A percentile compares a stretch with the other conserved stretches of the same genome.
phyloP scores from a whole-genome alignment of 1,140 invertebrate genomes.

The Drosophila kikkawai region DNA sequence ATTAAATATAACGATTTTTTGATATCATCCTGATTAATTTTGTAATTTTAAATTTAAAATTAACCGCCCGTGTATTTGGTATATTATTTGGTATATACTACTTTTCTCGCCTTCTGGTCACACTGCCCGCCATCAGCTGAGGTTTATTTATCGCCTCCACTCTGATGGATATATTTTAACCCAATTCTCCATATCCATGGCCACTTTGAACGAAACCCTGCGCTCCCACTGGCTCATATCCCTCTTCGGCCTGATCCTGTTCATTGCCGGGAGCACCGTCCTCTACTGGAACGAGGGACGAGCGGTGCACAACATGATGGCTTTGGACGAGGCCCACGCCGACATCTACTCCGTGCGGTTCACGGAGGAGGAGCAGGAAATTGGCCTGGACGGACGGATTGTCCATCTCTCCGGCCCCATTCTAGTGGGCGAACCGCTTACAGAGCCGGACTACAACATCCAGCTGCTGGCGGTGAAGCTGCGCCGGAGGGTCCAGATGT shows the following conservation, averaged over 20 bases:
- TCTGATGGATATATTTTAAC: conserved; percentile 10
- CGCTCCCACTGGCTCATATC: conserved; percentile 88
- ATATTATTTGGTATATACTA: too few relatives aligned
- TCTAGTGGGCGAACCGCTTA: conserved; percentile 91
- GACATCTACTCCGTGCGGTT: conserved; percentile 87
- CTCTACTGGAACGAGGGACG: conserved; percentile 92
- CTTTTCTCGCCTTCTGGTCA: neutral
- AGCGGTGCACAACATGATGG: conserved; percentile 89
- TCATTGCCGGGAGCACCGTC: conserved; percentile 87
- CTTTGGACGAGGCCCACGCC: conserved; percentile 89
- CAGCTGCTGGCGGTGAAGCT: conserved; percentile 91
- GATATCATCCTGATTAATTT: neutral
- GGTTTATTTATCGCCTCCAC: neutral
- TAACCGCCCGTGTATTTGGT: neutral
- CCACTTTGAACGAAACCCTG: conserved; percentile 87
- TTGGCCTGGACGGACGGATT: conserved; percentile 90
- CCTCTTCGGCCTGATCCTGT: conserved; percentile 87
- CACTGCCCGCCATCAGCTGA: conserved; percentile 13
- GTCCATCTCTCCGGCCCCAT: conserved; percentile 91
- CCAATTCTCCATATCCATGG: conserved; percentile 38
- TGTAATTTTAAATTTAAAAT: neutral
- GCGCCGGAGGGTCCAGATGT: conserved; percentile 94
- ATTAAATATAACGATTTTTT: neutral
- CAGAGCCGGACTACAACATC: conserved; percentile 92
- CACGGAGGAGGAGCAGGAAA: conserved; percentile 86